These are phyloP conservation scores for Pollimyrus isidori DNA, from an alignment of 2,113 vertebrate species.

Conservation along the genomic window DNA sequence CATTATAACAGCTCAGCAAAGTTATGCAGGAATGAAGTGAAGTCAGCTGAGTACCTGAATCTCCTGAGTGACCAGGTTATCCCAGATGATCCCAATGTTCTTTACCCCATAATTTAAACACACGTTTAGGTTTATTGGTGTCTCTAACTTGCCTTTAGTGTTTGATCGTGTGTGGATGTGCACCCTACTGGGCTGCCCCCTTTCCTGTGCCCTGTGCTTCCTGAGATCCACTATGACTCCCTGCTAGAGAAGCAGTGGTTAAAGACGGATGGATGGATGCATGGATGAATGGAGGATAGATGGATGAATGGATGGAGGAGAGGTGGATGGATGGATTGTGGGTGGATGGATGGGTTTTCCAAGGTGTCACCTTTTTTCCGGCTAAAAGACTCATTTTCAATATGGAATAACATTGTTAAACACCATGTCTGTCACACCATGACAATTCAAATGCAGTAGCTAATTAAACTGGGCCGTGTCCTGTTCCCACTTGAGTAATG, in stretches of 20 bases:
- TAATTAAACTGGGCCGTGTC: not conserved
- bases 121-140: not conserved
- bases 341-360: not conserved
- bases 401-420: not conserved
- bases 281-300: not conserved
- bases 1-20: not conserved
- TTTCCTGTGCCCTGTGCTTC: not conserved
- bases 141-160: not conserved
- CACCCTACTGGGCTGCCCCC: not conserved
- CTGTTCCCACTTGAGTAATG: conserved; percentile 9
- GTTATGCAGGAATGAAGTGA: not conserved
- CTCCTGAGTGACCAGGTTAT: not conserved
- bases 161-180: not conserved
- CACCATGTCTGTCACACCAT: not conserved
- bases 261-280: not conserved
- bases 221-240: not conserved
- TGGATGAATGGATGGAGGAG: not conserved
- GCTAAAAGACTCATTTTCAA: not conserved
- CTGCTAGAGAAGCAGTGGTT: not conserved
- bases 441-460: not conserved
- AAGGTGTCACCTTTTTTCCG: not conserved
- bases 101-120: not conserved
- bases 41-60: not conserved
- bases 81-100: not conserved
- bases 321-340: not conserved